A percentile compares a stretch with the other conserved stretches of the same genome.
phyloP scores from a whole-genome alignment of 2,888 invertebrate species.

The Cloeon dipterum region DNA sequence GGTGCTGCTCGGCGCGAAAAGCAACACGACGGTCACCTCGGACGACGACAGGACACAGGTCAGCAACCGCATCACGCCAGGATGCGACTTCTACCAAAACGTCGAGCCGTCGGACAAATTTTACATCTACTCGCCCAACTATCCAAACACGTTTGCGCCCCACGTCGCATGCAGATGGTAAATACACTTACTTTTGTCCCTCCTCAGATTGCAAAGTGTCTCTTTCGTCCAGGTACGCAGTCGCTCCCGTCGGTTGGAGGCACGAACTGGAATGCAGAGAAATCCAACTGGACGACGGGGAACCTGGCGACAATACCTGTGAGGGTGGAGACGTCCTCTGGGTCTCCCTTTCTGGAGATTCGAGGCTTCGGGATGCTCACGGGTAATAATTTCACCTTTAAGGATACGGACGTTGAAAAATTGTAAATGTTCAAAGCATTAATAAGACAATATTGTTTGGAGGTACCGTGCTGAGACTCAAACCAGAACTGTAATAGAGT shows the following conservation, averaged over 20 bases:
- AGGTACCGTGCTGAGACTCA: no score
- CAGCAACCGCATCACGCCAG: constrained; percentile 13
- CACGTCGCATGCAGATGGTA: not conserved
- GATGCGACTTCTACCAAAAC: constrained; percentile 22
- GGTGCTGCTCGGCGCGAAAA: not conserved
- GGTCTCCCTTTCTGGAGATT: constrained; percentile 26
- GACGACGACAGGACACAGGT: not conserved
- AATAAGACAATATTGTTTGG: no score
- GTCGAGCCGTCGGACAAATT: constrained; percentile 18
- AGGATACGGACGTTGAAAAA: no score
- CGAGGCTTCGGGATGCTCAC: constrained; percentile 19
- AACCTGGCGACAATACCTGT: not conserved
- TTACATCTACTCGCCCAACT: constrained; percentile 21
- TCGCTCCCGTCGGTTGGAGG: not conserved
- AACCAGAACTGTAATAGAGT: no score
- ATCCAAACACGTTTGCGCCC: not conserved
- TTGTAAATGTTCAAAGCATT: no score
- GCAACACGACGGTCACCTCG: not conserved
- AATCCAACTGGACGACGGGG: not conserved
- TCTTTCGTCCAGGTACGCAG: no score
- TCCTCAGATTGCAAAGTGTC: no score
- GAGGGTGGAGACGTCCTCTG: constrained; percentile 20
- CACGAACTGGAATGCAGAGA: not conserved
- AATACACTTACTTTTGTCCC: no score
- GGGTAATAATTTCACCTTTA: no score